Evolutionary conservation across 2,888 invertebrate genomes (phyloP), one percentile per base, ranked within the genome.

Genomic region (Serripes groenlandicus): DNA sequence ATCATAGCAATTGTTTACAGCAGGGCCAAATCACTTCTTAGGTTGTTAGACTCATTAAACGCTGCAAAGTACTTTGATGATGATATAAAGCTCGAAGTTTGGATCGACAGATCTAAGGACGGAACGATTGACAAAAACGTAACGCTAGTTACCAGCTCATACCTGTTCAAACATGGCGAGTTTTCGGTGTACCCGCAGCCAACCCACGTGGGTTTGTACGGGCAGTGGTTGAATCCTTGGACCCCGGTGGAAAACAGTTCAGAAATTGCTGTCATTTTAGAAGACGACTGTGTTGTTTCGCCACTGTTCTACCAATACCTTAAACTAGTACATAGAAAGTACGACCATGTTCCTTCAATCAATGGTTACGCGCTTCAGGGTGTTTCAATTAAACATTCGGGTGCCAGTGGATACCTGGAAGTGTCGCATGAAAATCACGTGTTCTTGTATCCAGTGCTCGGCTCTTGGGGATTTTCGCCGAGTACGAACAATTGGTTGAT

Each of bases 241-340:
- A 75, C 86, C 21, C 90, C 91, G 0, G 56, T 35, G 3, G 58
- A 75, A 2, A 81, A 88, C 64, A 84, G 78, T 18, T 81, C 87
- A 5, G 92, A 93, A 81, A 88, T 92, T 21, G 92, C 88, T 1
- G 81, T 93, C 0, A 86, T 93, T 35, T 69, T 93, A 1, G 93
- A 93, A 72, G 93, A 93, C 60, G 93, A 93, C 73, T 54, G 91
- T n/a, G 87, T 88, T 18, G 86, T 92, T 0, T 92, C 92, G 0
- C 89, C 83, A 42, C 88, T 84, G 69, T 89, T 91, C 35, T 92
- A 91, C 75, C 78, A 84, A 54, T 93, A 91, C 90, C 70, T 92
- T 34, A 90, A 89, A 78, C 80, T 86, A 23, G 92, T 90, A 18
- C 91, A 91, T 70, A 71, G 62, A 5, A 88, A 90, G 26, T 93